Evolutionary conservation across 2,113 vertebrate genomes (phyloP), one percentile per base, ranked within the genome.

Genomic region (Lipotes vexillifer): DNA sequence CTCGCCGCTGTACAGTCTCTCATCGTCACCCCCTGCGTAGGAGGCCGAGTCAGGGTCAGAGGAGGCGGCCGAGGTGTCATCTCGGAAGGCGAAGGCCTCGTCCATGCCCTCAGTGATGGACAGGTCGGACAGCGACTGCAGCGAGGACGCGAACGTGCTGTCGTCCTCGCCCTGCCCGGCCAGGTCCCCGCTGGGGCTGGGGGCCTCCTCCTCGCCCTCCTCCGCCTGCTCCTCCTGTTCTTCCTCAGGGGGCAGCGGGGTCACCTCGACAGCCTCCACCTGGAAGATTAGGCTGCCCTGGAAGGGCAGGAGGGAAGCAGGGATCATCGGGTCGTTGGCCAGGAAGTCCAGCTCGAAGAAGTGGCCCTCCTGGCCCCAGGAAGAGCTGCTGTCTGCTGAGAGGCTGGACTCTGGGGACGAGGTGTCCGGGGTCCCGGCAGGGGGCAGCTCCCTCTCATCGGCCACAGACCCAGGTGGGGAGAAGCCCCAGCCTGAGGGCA

Each of bases 261-360:
- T 98, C 97, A 99, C 99, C 98, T 99, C 99, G 98, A 99, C 99
- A 0, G 99, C 99, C 89, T 99, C 99, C 0, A 99, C 99, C 96
- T 99, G 99, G 90, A 99, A 99, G 69, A 99, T 99, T 27, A 99
- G 98, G 94, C 99, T 99, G 36, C 99, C 99, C 15, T 98, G 99
- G 95, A 99, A 99, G 4, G 99, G 99, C 88, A 99, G 98, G 86
- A 99, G 98, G 0, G 99, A 98, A 0, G 99, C 99, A 0, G 99
- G 99, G 96, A 99, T 99, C 99, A 99, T 99, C 0, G 97, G 98
- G 63, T 99, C 99, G 0, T 98, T 99, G 66, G 98, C 99, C 31
- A 97, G 92, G 61, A 98, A 98, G 11, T 99, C 98, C n/a, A 97
- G 82, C n/a, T 97, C 97, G 0, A 96, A 98, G 92, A 99, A 98